Evolutionary conservation across 1,140 invertebrate species (phyloP).

Genomic region (Brevipalpus yothersi): DNA sequence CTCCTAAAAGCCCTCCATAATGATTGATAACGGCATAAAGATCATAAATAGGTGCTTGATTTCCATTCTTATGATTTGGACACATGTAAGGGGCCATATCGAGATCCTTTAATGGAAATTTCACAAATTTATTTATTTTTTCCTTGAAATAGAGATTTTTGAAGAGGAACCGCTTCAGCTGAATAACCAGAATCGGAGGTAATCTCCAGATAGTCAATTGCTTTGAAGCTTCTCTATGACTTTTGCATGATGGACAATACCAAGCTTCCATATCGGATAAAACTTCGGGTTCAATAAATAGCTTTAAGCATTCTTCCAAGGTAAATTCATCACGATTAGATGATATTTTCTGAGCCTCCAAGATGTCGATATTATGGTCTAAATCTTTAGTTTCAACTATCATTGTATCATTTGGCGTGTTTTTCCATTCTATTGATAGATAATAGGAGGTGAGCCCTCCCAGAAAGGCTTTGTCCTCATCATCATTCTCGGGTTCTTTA

Average conservation of each 20-base stretch:
- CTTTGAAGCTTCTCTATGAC: slow-evolving; percentile 23
- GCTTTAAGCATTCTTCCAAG: slow-evolving; percentile 24
- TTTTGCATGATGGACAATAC: slow-evolving; percentile 22
- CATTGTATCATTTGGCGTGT: slow-evolving; percentile 18
- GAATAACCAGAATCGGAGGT: slow-evolving; percentile 23
- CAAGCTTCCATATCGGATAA: slow-evolving; percentile 27
- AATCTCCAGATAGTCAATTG: slow-evolving; percentile 23
- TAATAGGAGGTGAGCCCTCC: neutral
- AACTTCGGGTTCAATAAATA: slow-evolving; percentile 29
- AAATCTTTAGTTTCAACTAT: slow-evolving; percentile 20
- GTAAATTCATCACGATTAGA: slow-evolving; percentile 15
- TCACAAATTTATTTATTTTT: slow-evolving; percentile 28
- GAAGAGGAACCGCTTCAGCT: slow-evolving; percentile 26
- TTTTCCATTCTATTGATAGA: slow-evolving; percentile 3
- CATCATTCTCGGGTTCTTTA: neutral
- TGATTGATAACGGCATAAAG: slow-evolving; percentile 30
- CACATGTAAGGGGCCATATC: slow-evolving; percentile 22
- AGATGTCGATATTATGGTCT: neutral
- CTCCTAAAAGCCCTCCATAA: slow-evolving; percentile 25
- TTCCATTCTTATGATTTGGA: neutral
- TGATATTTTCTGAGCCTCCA: neutral
- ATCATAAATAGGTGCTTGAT: slow-evolving; percentile 23
- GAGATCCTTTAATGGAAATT: slow-evolving; percentile 25
- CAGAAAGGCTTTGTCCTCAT: neutral
- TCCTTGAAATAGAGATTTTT: slow-evolving; percentile 21